Evolutionary conservation across 2,888 invertebrate species (phyloP).

Genomic region (Morpho achilles): DNA sequence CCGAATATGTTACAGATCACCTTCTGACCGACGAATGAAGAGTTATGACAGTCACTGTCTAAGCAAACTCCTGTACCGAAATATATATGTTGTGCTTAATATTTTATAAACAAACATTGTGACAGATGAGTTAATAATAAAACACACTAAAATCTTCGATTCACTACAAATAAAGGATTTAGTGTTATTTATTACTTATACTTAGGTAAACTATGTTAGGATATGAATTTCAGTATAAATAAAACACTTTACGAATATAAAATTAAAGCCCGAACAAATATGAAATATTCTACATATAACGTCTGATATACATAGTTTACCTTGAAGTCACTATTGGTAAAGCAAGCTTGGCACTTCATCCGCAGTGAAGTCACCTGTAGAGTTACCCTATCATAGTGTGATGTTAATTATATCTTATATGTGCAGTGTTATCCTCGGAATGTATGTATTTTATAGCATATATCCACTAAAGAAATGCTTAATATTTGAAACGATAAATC

Average conservation of each 20-base stretch:
- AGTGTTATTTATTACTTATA: slow-evolving; percentile 18
- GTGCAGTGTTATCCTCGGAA: slow-evolving; percentile 29
- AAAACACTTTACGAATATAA: no score
- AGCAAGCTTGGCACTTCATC: slow-evolving; percentile 29
- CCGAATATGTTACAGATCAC: slow-evolving; percentile 62
- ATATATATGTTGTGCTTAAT: slow-evolving; percentile 8
- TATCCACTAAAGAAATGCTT: slow-evolving; percentile 30
- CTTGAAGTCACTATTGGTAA: slow-evolving; percentile 14
- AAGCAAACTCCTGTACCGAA: slow-evolving; percentile 13
- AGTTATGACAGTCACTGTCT: slow-evolving; percentile 33
- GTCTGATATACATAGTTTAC: slow-evolving; percentile 14
- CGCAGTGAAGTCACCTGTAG: slow-evolving; percentile 27
- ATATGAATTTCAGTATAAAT: no score
- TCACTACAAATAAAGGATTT: not conserved
- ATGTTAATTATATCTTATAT: slow-evolving; percentile 29
- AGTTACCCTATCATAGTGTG: slow-evolving; percentile 28
- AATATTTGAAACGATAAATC: not conserved
- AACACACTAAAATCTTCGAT: slow-evolving; percentile 12
- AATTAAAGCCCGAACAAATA: no score
- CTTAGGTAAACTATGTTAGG: slow-evolving; percentile 6
- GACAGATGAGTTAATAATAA: slow-evolving; percentile 8
- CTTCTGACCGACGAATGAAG: slow-evolving; percentile 50
- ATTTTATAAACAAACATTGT: slow-evolving; percentile 8
- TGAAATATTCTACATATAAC: no score
- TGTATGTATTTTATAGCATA: slow-evolving; percentile 24